These are phyloP conservation scores for Eciton burchellii DNA, from an alignment of 1,140 invertebrate genomes.

Conservation along the genomic window DNA sequence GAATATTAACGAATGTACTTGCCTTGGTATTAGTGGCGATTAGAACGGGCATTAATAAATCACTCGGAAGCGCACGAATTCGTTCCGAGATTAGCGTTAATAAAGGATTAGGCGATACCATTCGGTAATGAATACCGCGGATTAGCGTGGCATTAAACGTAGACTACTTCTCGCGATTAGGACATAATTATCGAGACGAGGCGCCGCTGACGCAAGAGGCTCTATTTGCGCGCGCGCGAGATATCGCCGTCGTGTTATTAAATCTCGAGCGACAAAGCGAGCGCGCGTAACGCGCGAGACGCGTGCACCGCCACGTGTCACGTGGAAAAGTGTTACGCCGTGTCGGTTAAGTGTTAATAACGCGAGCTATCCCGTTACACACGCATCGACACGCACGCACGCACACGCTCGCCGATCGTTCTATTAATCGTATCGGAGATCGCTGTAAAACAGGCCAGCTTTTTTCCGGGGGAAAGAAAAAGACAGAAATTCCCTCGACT, in stretches of 20 bases:
- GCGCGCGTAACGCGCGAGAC: neutral
- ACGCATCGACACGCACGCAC: too few species aligned
- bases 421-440: constrained; percentile 7
- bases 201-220: constrained; percentile 9
- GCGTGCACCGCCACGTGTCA: neutral
- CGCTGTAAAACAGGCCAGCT: constrained; percentile 9
- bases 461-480: neutral
- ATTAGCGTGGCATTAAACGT: constrained; percentile 51
- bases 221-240: constrained; percentile 11
- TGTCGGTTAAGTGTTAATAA: too few species aligned
- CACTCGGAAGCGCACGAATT: constrained; percentile 50
- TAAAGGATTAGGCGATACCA: constrained; percentile 59
- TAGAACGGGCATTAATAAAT: constrained; percentile 58
- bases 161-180: constrained; percentile 39
- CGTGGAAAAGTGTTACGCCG: neutral
- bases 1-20: constrained; percentile 62
- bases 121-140: constrained; percentile 56
- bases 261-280: constrained; percentile 13
- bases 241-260: neutral
- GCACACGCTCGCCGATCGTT: neutral
- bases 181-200: constrained; percentile 38
- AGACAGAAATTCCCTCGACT: constrained; percentile 19
- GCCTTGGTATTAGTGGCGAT: constrained; percentile 49
- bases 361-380: neutral
- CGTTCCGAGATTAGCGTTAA: constrained; percentile 59